Conservation (phyloP, 2,888 invertebrate genomes). For the Drosophila heteroneura region DNA sequence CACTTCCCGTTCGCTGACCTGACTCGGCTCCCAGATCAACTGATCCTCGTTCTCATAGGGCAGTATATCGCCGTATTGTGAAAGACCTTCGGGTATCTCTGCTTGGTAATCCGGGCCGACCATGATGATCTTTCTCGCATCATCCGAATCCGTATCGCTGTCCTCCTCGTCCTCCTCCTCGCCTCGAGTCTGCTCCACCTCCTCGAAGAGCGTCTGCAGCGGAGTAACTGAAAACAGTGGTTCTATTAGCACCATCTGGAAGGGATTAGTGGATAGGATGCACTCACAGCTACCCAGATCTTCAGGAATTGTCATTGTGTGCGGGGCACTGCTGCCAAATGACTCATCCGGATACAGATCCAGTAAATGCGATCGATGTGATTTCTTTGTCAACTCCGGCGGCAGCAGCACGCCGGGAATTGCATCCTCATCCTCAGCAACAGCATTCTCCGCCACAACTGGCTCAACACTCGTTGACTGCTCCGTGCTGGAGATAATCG, state of each 20-base stretch:
- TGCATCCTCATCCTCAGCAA: conserved; percentile 15
- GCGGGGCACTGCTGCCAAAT: conserved; percentile 40
- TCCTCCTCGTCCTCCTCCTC: conserved; percentile 85
- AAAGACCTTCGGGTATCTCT: conserved; percentile 95
- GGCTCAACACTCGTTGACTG: background rate
- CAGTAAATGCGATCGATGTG: conserved; percentile 86
- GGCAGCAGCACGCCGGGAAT: conserved; percentile 2
- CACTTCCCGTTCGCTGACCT: conserved; percentile 89
- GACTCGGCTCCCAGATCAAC: conserved; percentile 95
- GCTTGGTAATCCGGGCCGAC: conserved; percentile 98
- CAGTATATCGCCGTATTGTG: conserved; percentile 96
- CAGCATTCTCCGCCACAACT: conserved; percentile 7
- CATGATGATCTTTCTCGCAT: conserved; percentile 90
- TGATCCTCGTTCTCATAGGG: conserved; percentile 98
- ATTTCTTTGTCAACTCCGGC: conserved; percentile 48
- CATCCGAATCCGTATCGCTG: conserved; percentile 79
- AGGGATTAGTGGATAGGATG: background rate
- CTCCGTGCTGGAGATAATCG: conserved; percentile 5
- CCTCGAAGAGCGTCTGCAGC: conserved; percentile 59
- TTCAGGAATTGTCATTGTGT: conserved; percentile 21
- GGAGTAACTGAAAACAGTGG: conserved; percentile 58
- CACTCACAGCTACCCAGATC: conserved; percentile 63
- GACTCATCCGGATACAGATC: conserved; percentile 86
- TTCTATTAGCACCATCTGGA: background rate
- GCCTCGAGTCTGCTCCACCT: conserved; percentile 86